Evolutionary conservation across 2,888 invertebrate genomes (phyloP), one percentile per base, ranked within the genome.

Genomic region (Tetranychus truncatus): DNA sequence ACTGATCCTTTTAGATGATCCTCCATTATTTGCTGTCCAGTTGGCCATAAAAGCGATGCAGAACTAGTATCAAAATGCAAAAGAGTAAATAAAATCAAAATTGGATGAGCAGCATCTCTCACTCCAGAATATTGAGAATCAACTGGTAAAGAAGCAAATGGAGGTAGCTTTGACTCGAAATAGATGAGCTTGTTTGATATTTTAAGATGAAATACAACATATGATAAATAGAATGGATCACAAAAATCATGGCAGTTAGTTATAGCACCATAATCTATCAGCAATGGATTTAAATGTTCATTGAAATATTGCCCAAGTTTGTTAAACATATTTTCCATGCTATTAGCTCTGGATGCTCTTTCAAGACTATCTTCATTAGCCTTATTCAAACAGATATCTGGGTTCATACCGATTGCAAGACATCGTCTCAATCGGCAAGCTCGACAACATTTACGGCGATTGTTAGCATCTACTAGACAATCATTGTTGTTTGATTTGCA

Each of bases 391-490:
- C 73, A 73, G 5, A 73, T 46, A n/a, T 46, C 21, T 11, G 65
- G 73, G 11, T 66, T 34, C 73, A 73, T 73, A 6, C 73, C 73
- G 24, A 73, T 65, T 20, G 1, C 18, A 21, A 73, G 21, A 24
- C 73, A 73, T 15, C 34, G 9, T 5, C 45, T 11, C 5, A 66
- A 73, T 20, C 73, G 65, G 20, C 73, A 73, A 15, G 20, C n/a
- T 34, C 66, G 20, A 34, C 73, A 73, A 34, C 73, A 24, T 66
- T 73, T 73, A 15, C 73, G 9, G 65, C 73, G 18, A 11, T 65
- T 65, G 18, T 11, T 15, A 9, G 18, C 34, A 66, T 46, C 20
- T 20, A 55, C 45, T n/a, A 21, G 11, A 24, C 20, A 20, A 45
- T 65, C 9, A 24, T 20, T n/a, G 11, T 20, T 34, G 21, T n/a